Evolutionary conservation across 1,140 invertebrate genomes (phyloP).

Genomic region (Atta cephalotes): DNA sequence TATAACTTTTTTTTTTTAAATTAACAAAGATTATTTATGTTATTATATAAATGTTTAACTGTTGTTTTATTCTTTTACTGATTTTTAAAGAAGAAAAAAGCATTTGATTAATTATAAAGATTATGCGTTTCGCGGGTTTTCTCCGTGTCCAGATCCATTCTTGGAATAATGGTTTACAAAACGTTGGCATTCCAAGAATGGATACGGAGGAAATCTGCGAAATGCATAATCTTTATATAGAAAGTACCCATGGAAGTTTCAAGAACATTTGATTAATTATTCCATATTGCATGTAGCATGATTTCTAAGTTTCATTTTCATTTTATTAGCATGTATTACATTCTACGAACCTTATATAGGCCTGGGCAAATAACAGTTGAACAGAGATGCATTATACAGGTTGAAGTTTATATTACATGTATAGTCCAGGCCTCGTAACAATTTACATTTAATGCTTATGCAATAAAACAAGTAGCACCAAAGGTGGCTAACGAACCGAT

Average conservation of each 20-base stretch:
- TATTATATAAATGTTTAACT: slow-evolving; percentile 5
- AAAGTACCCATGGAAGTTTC: no score
- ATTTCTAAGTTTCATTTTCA: slow-evolving; percentile 27
- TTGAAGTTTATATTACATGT: slow-evolving; percentile 50
- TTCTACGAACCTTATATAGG: slow-evolving; percentile 41
- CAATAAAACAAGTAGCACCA: slow-evolving; percentile 64
- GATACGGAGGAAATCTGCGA: no score
- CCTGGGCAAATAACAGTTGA: slow-evolving; percentile 60
- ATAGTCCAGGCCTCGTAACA: slow-evolving; percentile 52
- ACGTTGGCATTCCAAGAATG: no score
- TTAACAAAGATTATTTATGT: not conserved
- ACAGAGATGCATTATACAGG: slow-evolving; percentile 11
- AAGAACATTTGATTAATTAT: slow-evolving; percentile 6
- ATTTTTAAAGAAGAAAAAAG: not conserved
- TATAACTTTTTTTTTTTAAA: not conserved
- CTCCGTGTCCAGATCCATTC: no score
- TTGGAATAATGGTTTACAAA: no score
- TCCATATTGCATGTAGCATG: slow-evolving; percentile 48
- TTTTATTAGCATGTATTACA: slow-evolving; percentile 55
- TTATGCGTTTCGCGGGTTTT: no score
- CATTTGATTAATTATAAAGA: no score
- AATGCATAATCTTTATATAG: no score
- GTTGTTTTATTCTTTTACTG: slow-evolving; percentile 10
- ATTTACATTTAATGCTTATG: slow-evolving; percentile 65
- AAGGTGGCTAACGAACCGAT: slow-evolving; percentile 80